Conservation (phyloP, 1,140 invertebrate species). For the Monomorium pharaonis region DNA sequence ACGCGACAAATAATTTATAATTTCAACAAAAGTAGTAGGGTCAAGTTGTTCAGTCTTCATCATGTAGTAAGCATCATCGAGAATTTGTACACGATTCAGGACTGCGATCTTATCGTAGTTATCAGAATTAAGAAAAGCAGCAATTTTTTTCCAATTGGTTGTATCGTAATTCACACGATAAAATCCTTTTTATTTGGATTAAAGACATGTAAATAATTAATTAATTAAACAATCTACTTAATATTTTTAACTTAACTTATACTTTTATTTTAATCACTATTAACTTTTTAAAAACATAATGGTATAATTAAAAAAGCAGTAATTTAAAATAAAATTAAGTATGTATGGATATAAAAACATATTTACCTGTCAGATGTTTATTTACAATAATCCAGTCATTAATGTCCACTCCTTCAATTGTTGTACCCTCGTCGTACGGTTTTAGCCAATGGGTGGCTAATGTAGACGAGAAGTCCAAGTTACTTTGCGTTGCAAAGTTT, state of each 20-base stretch:
- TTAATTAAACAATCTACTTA: neutral
- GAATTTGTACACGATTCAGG: constrained; percentile 89
- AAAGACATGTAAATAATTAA: neutral
- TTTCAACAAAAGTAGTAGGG: constrained; percentile 85
- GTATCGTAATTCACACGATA: constrained; percentile 87
- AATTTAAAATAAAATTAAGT: neutral
- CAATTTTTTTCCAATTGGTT: constrained; percentile 86
- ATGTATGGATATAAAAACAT: neutral
- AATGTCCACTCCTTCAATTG: constrained; percentile 78
- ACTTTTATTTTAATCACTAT: too few species aligned
- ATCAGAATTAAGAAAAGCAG: constrained; percentile 79
- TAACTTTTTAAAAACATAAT: neutral
- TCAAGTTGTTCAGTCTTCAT: constrained; percentile 85
- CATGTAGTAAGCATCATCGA: constrained; percentile 91
- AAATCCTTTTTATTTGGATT: constrained; percentile 80
- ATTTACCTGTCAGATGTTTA: constrained; percentile 84
- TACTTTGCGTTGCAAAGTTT: constrained; percentile 82
- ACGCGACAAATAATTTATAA: constrained; percentile 86
- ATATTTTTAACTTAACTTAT: neutral
- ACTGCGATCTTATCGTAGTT: constrained; percentile 86
- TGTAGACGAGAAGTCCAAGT: constrained; percentile 80
- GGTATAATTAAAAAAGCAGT: neutral
- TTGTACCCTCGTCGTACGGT: constrained; percentile 69
- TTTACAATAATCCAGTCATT: constrained; percentile 86
- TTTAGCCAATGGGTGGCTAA: constrained; percentile 81